Evolutionary conservation across 2,797 vertebrate genomes (phyloP), one percentile per base, ranked within the genome.

Genomic region (Acanthurus lineatus): DNA sequence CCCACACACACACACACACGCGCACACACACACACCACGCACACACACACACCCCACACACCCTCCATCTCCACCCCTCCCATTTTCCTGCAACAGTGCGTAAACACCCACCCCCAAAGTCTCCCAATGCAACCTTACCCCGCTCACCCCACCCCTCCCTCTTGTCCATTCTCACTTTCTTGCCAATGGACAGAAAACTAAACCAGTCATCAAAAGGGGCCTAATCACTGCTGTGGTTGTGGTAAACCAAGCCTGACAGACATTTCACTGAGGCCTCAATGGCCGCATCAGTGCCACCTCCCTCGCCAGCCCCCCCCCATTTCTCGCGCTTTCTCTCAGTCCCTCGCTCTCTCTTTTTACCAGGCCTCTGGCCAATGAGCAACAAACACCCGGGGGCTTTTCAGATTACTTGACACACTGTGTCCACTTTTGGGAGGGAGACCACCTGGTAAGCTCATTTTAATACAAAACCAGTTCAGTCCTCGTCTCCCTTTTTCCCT

Each of bases 191-290:
- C 95, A 95, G 94, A 95, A 96, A 94, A 96, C 96, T 96, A 96
- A 97, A 96, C 94, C 96, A 93, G 91, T 93, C 94, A 96, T 96
- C 96, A 96, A 96, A 97, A 96, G 95, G 68, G 91, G 73, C 89
- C 95, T 96, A 96, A 96, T 95, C 94, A 95, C 93, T 94, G 92
- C 94, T 96, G 94, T 96, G 96, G 97, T 96, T 96, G 96, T 96
- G 94, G 94, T 94, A 96, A 96, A 96, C 96, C 95, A 96, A 96
- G 94, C 94, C 95, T 96, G 93, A 97, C 96, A 93, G 94, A 92
- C 95, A 96, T 96, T 95, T 95, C 93, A 93, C 94, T 86, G 88
- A 93, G 94, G 93, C 92, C 94, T 96, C 94, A 95, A 96, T 96
- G 94, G 94, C 88, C 92, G 90, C 94, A 95, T 94, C 92, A 91